Percentiles rank a stretch among this genome's conserved stretches.
Conservation (phyloP, 2,888 invertebrate genomes). For the Elgonia sp. region DNA sequence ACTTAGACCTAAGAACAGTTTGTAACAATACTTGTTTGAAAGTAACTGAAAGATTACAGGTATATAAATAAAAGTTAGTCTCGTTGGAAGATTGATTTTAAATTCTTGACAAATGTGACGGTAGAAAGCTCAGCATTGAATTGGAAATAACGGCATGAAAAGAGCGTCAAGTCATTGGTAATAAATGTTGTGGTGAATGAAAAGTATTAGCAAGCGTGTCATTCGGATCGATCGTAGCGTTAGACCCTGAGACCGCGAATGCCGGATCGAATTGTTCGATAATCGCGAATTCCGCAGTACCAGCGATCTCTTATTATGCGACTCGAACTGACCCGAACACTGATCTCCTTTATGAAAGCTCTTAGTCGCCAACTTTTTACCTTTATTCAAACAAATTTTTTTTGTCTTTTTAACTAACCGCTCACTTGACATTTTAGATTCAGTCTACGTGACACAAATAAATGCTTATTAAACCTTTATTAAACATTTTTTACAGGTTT, state of each 20-base stretch:
- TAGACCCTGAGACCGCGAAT: slow-evolving; percentile 63
- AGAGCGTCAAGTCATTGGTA: slow-evolving; percentile 38
- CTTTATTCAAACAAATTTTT: slow-evolving; percentile 48
- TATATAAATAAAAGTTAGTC: not conserved
- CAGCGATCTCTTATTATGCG: slow-evolving; percentile 75
- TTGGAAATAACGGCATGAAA: slow-evolving; percentile 8
- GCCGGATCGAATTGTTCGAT: slow-evolving; percentile 80
- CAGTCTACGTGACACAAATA: not conserved
- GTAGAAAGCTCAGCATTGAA: slow-evolving; percentile 13
- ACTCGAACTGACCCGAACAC: slow-evolving; percentile 78
- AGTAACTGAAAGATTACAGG: not conserved
- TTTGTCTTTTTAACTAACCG: not conserved
- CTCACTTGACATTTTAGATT: not conserved
- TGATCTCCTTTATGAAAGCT: slow-evolving; percentile 79
- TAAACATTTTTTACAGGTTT: too few species aligned
- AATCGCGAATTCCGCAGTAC: slow-evolving; percentile 76
- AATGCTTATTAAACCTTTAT: too few species aligned
- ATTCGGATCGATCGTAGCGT: slow-evolving; percentile 72
- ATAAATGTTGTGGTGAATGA: slow-evolving; percentile 51
- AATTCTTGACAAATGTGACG: slow-evolving; percentile 21
- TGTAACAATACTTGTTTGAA: not conserved
- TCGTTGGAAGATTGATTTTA: not conserved
- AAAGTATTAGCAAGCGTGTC: slow-evolving; percentile 50
- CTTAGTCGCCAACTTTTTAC: slow-evolving; percentile 79
- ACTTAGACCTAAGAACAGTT: too few species aligned